phyloP scores from a whole-genome alignment of 1,140 invertebrate genomes.

The Dinoponera quadriceps region DNA sequence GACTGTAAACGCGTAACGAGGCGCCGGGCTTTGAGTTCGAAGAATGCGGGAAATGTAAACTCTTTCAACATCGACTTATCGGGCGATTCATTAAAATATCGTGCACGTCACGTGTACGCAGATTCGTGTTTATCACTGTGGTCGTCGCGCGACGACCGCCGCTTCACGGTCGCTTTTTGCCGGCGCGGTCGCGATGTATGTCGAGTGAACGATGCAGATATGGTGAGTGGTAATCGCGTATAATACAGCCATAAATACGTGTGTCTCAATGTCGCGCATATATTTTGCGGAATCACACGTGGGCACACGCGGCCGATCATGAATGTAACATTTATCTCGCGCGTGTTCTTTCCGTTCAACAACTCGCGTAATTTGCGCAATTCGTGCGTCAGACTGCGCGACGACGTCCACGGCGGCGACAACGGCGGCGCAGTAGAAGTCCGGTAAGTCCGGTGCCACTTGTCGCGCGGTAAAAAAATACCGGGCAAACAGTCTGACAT shows the following conservation, averaged over 20 bases:
- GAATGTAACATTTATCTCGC: conserved; percentile 43
- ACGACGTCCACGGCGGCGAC: not conserved
- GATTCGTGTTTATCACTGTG: not conserved
- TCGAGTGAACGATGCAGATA: conserved; percentile 10
- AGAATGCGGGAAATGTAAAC: not conserved
- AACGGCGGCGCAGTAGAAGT: not conserved
- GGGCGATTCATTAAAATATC: conserved; percentile 21
- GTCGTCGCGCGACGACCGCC: not conserved
- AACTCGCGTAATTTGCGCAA: not conserved
- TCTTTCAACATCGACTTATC: not conserved
- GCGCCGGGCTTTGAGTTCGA: not conserved
- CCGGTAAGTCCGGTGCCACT: not conserved
- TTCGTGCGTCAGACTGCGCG: not conserved
- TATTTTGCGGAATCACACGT: conserved; percentile 1
- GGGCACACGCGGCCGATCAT: not conserved
- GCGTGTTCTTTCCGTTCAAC: conserved; percentile 15
- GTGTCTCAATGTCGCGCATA: not conserved
- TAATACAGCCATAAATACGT: conserved; percentile 1
- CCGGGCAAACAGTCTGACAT: not conserved
- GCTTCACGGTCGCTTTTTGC: conserved; percentile 12
- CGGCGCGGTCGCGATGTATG: not conserved
- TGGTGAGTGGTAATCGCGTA: not conserved
- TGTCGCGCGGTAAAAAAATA: not conserved
- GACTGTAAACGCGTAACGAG: not conserved
- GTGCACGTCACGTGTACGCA: not conserved